Evolutionary conservation across 2,888 invertebrate genomes (phyloP).

Genomic region (Choristoneura rosaceana): DNA sequence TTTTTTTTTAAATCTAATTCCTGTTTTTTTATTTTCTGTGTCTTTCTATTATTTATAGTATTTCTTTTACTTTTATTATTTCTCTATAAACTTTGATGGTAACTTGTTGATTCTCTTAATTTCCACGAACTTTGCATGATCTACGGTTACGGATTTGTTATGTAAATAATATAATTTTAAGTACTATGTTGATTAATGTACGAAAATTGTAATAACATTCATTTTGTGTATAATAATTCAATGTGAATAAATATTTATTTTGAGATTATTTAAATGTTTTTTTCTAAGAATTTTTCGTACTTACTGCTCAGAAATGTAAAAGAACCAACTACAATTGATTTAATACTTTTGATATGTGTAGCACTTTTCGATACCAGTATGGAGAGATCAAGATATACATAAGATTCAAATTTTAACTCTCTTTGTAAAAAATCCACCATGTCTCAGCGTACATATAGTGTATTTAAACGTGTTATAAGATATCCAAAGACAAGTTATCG

Average conservation of each 20-base stretch:
- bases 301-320: too few species aligned
- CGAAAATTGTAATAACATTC: not conserved
- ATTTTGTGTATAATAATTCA: not conserved
- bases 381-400: too few species aligned
- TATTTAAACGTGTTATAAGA: not conserved
- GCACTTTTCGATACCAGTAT: too few species aligned
- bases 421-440: too few species aligned
- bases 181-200: not conserved
- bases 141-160: conserved; percentile 15
- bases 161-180: conserved; percentile 13
- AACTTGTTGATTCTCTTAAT: not conserved
- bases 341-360: too few species aligned
- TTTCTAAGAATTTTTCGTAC: not conserved
- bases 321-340: too few species aligned
- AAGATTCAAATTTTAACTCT: too few species aligned
- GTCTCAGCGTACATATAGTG: too few species aligned
- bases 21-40: not conserved
- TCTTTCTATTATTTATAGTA: not conserved
- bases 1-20: not conserved
- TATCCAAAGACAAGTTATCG: not conserved
- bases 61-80: not conserved
- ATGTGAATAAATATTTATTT: conserved; percentile 29
- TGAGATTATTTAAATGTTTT: not conserved
- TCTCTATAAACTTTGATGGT: not conserved
- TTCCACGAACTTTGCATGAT: conserved; percentile 17